Percentiles rank a stretch among this genome's conserved stretches.
Conservation (phyloP, 2,113 vertebrate species). For the Taurulus bubalis region DNA sequence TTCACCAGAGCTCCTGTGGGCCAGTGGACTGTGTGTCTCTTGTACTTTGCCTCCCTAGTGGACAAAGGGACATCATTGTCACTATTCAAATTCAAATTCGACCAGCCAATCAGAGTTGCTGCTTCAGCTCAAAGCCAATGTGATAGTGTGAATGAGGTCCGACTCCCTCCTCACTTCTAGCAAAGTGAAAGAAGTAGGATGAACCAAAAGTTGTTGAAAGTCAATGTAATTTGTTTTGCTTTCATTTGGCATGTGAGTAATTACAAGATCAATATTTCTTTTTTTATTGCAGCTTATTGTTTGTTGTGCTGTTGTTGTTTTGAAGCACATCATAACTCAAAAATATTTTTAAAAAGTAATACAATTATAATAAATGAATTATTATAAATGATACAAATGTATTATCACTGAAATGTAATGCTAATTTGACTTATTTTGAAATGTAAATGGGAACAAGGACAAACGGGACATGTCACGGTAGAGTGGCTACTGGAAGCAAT, state of each 20-base stretch:
- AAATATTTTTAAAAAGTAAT: too few species aligned
- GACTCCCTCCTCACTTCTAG: background rate
- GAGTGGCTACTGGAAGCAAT: background rate
- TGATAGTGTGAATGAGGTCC: conserved; percentile 26
- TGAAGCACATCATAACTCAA: background rate
- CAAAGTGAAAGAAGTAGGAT: background rate
- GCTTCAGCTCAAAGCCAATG: background rate
- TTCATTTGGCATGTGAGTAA: background rate
- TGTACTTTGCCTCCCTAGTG: conserved; percentile 39
- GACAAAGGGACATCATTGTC: conserved; percentile 51
- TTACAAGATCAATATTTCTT: background rate
- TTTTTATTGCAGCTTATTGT: background rate
- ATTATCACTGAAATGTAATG: background rate
- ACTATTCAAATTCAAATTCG: conserved; percentile 55
- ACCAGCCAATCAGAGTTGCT: conserved; percentile 54
- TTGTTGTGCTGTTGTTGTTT: conserved; percentile 10
- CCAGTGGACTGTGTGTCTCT: conserved; percentile 42
- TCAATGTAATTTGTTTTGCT: background rate
- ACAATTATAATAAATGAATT: background rate
- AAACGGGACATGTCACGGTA: background rate
- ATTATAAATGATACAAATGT: background rate
- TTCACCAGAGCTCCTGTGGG: background rate
- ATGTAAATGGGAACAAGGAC: conserved; percentile 15
- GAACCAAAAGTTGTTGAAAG: background rate
- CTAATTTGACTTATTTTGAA: background rate